Percentiles rank a stretch among this genome's conserved stretches.
These are phyloP conservation scores for Bovichtus diacanthus DNA, from an alignment of 2,797 vertebrate genomes.

Conservation along the genomic window DNA sequence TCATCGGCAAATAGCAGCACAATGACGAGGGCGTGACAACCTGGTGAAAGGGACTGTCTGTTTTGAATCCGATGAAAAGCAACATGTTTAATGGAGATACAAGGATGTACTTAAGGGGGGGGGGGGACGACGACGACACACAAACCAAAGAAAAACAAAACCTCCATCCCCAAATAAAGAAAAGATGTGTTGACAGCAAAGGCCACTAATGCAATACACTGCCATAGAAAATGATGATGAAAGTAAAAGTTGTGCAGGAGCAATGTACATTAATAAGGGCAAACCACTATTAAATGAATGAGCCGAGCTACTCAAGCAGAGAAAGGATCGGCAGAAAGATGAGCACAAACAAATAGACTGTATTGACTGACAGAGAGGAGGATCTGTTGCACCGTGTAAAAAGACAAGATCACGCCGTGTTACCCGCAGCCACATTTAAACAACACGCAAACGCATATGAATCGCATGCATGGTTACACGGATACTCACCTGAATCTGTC, in stretches of 20 bases:
- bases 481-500: conserved; percentile 56
- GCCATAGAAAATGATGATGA: conserved; percentile 30
- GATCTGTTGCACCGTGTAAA: conserved; percentile 39
- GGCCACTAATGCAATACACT: conserved; percentile 59
- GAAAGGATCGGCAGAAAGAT: conserved; percentile 22
- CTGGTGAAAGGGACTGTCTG: conserved; percentile 67
- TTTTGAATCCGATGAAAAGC: conserved; percentile 68
- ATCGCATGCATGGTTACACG: not conserved
- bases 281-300: conserved; percentile 24
- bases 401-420: conserved; percentile 5
- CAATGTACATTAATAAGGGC: conserved; percentile 35
- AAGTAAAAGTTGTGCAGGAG: conserved; percentile 44
- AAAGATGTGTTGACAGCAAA: conserved; percentile 53
- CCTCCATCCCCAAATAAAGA: conserved; percentile 35
- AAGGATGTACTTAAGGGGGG: conserved; percentile 24
- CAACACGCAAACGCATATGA: not conserved
- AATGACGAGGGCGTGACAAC: conserved; percentile 75
- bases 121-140: no score
- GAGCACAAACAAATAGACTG: conserved; percentile 24
- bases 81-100: conserved; percentile 60
- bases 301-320: conserved; percentile 6
- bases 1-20: conserved; percentile 64
- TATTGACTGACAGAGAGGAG: not conserved
- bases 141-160: conserved; percentile 36
- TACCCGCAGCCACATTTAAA: not conserved